Percentiles rank a stretch among this genome's conserved stretches.
Evolutionary conservation across 2,797 vertebrate genomes (phyloP).

Genomic region (Micromesistius poutassou): DNA sequence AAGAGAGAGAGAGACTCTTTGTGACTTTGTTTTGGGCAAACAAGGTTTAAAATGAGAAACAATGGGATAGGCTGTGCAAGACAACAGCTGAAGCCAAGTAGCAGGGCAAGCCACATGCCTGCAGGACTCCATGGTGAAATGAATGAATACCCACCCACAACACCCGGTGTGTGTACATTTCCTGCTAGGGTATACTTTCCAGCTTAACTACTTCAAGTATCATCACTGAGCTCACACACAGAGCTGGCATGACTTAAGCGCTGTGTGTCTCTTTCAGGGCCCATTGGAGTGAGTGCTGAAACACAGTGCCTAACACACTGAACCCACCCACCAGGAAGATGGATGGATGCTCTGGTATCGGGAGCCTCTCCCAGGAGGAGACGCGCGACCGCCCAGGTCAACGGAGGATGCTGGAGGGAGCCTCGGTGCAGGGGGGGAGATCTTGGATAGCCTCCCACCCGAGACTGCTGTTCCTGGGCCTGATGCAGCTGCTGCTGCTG

Average conservation of each 20-base stretch:
- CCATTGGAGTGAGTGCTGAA: constrained; percentile 45
- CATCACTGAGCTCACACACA: background rate
- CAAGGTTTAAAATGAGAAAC: constrained; percentile 67
- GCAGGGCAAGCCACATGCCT: constrained; percentile 64
- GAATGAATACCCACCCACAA: constrained; percentile 60
- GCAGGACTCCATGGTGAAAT: constrained; percentile 72
- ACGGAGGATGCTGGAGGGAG: background rate
- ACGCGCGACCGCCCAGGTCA: constrained; percentile 11
- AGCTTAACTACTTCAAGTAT: constrained; percentile 29
- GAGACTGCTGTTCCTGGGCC: constrained; percentile 68
- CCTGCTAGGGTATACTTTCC: constrained; percentile 52
- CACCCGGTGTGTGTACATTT: constrained; percentile 41
- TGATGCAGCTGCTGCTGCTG: constrained; percentile 74
- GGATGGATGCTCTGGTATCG: constrained; percentile 30
- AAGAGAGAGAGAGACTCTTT: constrained; percentile 66
- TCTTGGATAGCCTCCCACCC: constrained; percentile 55
- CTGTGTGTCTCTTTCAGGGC: constrained; percentile 56
- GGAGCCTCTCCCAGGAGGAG: constrained; percentile 32
- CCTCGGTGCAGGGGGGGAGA: constrained; percentile 57
- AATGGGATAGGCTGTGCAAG: constrained; percentile 55
- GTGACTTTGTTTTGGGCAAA: constrained; percentile 79
- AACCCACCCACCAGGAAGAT: constrained; percentile 41
- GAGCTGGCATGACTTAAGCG: constrained; percentile 44
- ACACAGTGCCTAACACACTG: constrained; percentile 30
- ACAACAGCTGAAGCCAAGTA: constrained; percentile 63